Base-by-base conservation (phyloP, 2,113 vertebrate genomes). In the Stomatorhinus ivindoensis region DNA sequence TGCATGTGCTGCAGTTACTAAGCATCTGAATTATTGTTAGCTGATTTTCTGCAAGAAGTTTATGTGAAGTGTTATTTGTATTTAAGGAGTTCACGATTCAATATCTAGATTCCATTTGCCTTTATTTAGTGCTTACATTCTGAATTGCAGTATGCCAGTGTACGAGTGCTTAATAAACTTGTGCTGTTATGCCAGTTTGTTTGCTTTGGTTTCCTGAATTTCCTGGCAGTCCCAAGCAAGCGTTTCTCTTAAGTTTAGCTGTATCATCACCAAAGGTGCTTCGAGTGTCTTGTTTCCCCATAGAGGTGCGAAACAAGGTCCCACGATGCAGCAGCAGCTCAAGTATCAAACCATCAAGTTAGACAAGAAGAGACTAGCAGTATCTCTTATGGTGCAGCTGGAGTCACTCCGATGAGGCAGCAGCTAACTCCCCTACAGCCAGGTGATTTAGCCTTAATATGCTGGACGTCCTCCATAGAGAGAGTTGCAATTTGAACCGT, bases 321-420 rank as follows among this genome's bases (percentile, higher is more conserved):
- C 92, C 88, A 93, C 90, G 90, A 93, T 93, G 91, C 95, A 90
- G 88, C 55, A 17, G 90, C 50, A 87, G 93, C 92, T 95, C 93
- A 17, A 53, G 88, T 95, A 91, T 94, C 94, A 86, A 9, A 84
- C 90, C 90, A 35, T 92, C 91, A 92, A 92, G 91, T 93, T 82
- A 3, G 92, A 27, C 19, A 10, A 76, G 88, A 83, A 85, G 85
- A 92, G 92, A 90, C 89, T 90, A 90, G 90, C 82, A 24, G 82
- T 61, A 89, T 93, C 93, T 90, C 89, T 92, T 91, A 91, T 94
- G 95, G 92, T 47, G 39, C 82, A 93, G 93, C 91, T 50, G 19
- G 86, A 87, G 88, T 86, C 89, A 88, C 89, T 90, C 88, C 73
- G 15, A 53, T 93, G 91, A 84, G 44, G 42, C 19, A 24, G 44